phyloP scores from a whole-genome alignment of 2,888 invertebrate genomes.

The Mythimna impura region DNA sequence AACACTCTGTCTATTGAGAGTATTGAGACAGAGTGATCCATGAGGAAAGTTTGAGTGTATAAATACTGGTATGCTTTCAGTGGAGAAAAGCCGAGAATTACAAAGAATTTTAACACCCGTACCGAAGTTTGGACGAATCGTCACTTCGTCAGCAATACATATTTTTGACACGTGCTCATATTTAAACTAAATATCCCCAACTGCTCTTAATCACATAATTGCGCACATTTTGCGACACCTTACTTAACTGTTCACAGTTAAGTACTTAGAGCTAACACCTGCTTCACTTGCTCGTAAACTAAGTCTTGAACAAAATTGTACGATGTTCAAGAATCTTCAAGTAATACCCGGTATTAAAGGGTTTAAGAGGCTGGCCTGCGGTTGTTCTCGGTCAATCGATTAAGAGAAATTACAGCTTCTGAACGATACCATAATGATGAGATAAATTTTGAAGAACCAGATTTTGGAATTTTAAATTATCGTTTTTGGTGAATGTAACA shows the following conservation, averaged over 20 bases:
- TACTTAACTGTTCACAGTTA: conserved; percentile 17
- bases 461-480: background rate
- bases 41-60: too few relatives aligned
- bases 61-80: too few relatives aligned
- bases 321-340: background rate
- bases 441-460: background rate
- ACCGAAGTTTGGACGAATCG: too few relatives aligned
- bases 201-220: conserved; percentile 31
- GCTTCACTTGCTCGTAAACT: conserved; percentile 29
- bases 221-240: conserved; percentile 18
- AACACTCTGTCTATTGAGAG: too few relatives aligned
- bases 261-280: conserved; percentile 28
- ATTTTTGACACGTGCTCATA: background rate
- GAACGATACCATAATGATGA: conserved; percentile 13
- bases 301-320: conserved; percentile 31
- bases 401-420: conserved; percentile 32
- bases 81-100: too few relatives aligned
- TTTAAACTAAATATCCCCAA: conserved; percentile 5
- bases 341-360: conserved; percentile 20
- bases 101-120: too few relatives aligned
- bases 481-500: background rate
- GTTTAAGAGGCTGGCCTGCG: conserved; percentile 32
- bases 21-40: too few relatives aligned
- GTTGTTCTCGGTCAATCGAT: conserved; percentile 19
- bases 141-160: background rate